Percentiles rank a stretch among this genome's conserved stretches.
These are phyloP conservation scores for Pyrochroa serraticornis DNA, from an alignment of 2,888 invertebrate genomes.

Conservation along the genomic window DNA sequence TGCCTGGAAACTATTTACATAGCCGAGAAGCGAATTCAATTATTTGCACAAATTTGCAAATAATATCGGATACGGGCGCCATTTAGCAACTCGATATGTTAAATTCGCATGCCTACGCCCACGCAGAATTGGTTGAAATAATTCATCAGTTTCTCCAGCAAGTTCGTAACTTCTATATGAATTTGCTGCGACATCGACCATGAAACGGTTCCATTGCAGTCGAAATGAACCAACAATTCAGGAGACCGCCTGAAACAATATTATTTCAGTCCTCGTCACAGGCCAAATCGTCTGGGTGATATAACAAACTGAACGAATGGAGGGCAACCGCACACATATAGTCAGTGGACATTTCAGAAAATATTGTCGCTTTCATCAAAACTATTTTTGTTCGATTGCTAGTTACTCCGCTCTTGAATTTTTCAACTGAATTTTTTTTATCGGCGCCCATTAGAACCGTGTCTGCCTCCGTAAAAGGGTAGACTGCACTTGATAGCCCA, in stretches of 20 bases:
- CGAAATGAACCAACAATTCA: no score
- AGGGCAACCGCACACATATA: slow-evolving; percentile 1
- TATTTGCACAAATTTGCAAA: no score
- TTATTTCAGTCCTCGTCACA: slow-evolving; percentile 14
- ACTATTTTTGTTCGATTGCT: slow-evolving; percentile 15
- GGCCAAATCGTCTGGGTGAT: slow-evolving; percentile 1
- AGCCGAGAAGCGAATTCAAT: no score
- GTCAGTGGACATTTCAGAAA: slow-evolving; percentile 8
- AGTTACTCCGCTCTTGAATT: background rate
- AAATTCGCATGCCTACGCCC: no score
- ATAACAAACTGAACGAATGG: slow-evolving; percentile 19
- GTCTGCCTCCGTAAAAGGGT: slow-evolving; percentile 4
- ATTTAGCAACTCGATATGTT: no score
- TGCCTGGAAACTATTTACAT: no score
- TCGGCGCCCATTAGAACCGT: slow-evolving; percentile 18
- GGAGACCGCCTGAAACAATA: slow-evolving; percentile 23
- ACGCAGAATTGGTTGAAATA: no score
- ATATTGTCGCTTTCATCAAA: slow-evolving; percentile 7
- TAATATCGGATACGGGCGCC: no score
- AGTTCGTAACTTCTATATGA: no score
- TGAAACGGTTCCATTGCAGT: no score
- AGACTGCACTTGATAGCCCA: background rate
- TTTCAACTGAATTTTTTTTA: slow-evolving; percentile 27
- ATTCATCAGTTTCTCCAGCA: no score
- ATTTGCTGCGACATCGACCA: no score